Evolutionary conservation across 2,888 invertebrate species (phyloP).

Genomic region (Julus scanicus): DNA sequence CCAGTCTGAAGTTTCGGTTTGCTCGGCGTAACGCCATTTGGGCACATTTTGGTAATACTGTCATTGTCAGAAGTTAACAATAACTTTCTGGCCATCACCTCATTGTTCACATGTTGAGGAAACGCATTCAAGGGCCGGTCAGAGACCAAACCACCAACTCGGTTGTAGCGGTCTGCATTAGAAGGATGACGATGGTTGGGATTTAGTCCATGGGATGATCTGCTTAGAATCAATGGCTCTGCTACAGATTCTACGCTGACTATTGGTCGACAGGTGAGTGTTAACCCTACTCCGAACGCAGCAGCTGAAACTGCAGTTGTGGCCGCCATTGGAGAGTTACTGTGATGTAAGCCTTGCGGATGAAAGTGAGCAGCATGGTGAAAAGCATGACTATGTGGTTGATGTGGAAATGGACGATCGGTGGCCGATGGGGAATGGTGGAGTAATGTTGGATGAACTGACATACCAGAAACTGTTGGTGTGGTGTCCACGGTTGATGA

Average conservation of each 20-base stretch:
- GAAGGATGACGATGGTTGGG: constrained; percentile 14
- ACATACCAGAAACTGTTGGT: not conserved
- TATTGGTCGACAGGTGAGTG: constrained; percentile 51
- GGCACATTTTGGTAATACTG: not conserved
- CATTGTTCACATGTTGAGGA: not conserved
- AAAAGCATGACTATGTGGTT: not conserved
- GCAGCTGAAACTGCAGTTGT: constrained; percentile 17
- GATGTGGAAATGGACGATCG: not conserved
- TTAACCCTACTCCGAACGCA: constrained; percentile 51
- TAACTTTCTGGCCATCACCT: constrained; percentile 24
- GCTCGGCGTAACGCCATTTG: not conserved
- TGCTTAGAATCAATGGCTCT: constrained; percentile 37
- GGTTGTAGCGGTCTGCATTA: not conserved
- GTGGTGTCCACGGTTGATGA: not conserved
- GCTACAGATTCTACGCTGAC: not conserved
- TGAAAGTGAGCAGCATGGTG: constrained; percentile 42
- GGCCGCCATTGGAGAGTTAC: not conserved
- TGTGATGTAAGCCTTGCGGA: not conserved
- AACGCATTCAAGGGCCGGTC: not conserved
- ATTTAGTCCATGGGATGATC: not conserved
- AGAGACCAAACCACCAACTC: not conserved
- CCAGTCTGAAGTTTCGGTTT: not conserved
- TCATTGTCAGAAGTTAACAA: not conserved
- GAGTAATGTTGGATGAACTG: not conserved
- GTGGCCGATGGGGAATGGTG: not conserved